Percentiles rank a stretch among this genome's conserved stretches.
Conservation (phyloP, 2,888 invertebrate species). For the Keiferia lycopersicella region DNA sequence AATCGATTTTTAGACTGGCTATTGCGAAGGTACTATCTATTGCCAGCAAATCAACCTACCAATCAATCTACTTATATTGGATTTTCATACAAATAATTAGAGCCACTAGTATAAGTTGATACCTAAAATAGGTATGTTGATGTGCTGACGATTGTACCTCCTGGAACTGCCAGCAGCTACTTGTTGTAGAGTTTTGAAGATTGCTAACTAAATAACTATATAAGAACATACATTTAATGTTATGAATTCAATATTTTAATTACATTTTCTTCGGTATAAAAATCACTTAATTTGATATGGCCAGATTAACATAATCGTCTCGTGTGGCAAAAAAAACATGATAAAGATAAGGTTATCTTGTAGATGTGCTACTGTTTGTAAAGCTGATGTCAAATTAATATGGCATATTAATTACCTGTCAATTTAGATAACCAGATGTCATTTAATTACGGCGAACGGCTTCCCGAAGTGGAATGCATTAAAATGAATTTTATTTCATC, state of each 20-base stretch:
- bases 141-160: too few relatives aligned
- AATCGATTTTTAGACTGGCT: neutral
- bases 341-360: slow-evolving; percentile 2
- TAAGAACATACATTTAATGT: too few relatives aligned
- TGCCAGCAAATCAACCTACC: too few relatives aligned
- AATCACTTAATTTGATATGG: neutral
- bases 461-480: slow-evolving; percentile 1
- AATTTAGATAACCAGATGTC: slow-evolving; percentile 15
- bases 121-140: too few relatives aligned
- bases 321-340: neutral
- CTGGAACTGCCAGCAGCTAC: too few relatives aligned
- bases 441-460: slow-evolving; percentile 2
- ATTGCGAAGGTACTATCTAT: neutral
- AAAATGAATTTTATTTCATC: slow-evolving; percentile 12
- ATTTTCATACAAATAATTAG: too few relatives aligned
- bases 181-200: too few relatives aligned
- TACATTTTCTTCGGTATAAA: neutral
- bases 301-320: neutral
- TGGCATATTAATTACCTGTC: neutral
- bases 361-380: slow-evolving; percentile 9
- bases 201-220: too few relatives aligned
- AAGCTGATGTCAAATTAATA: slow-evolving; percentile 13
- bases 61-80: too few relatives aligned
- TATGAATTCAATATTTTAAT: too few relatives aligned
- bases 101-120: too few relatives aligned